Base-by-base conservation (phyloP, 2,797 vertebrate species). In the Gobio occitaniae region DNA sequence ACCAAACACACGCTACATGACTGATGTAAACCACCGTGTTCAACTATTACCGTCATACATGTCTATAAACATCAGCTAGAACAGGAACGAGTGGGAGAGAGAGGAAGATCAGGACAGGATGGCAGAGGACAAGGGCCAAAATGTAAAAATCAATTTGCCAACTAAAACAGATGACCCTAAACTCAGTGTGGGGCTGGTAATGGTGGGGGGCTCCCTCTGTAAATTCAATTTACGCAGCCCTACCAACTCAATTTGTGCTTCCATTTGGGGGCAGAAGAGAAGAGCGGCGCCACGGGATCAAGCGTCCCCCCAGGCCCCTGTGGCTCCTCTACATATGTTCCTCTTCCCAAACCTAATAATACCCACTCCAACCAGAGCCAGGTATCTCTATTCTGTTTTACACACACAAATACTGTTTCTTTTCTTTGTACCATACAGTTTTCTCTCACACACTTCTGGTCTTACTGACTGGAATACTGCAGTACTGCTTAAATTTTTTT, bases 201-300 rank as follows among this genome's bases (percentile, higher is more conserved):
- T 90, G 89, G 89, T n/a, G 68, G 84, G 84, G 86, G 89, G 87
- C 86, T 88, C 80, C 86, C 86, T 52, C 79, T 5, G 87, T 87
- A 91, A 91, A 92, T 92, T 90, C 83, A 91, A 91, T 92, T 92
- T 92, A 89, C 88, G 80, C 83, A 90, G 86, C 89, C 86, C 86
- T 88, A 90, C 88, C 89, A 92, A 92, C 91, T 91, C 91, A 91
- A 92, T 92, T 92, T 91, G 85, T 82, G 71, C 87, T 90, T 90
- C 87, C 89, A 91, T 90, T 91, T 88, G 89, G 86, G 79, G 68
- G 88, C 78, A 87, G 87, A 79, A 88, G 74, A 89, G 85, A 86
- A 85, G 78, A 84, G 86, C 70, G 88, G 88, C 88, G 86, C 90
- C 86, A 91, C 86, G 83, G 88, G 81, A 89, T 88, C 84, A 90